Conservation (phyloP, 2,888 invertebrate species). For the Ectemnius cavifrons region DNA sequence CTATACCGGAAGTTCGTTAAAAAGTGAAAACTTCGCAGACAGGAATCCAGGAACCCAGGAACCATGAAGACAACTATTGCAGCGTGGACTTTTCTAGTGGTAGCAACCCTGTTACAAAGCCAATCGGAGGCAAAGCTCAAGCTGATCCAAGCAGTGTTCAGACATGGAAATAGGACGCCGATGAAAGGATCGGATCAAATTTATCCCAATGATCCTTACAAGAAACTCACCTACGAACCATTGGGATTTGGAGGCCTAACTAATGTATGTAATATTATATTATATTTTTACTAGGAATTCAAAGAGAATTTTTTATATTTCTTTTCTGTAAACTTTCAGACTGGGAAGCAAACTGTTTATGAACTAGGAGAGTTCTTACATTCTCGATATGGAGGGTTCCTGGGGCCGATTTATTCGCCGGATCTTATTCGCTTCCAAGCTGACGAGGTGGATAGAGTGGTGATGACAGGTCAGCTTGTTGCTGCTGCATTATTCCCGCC, state of each 20-base stretch:
- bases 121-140: constrained; percentile 27
- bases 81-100: no score
- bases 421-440: constrained; percentile 31
- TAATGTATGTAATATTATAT: constrained; percentile 25
- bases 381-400: constrained; percentile 26
- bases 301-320: neutral
- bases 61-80: no score
- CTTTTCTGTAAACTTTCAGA: constrained; percentile 10
- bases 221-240: constrained; percentile 33
- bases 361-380: constrained; percentile 35
- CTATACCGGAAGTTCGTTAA: no score
- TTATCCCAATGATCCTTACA: constrained; percentile 47
- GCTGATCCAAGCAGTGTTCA: constrained; percentile 42
- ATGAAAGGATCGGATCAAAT: neutral
- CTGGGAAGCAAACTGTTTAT: constrained; percentile 28
- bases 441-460: constrained; percentile 81
- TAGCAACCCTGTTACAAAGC: no score
- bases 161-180: constrained; percentile 51
- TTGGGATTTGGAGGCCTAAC: constrained; percentile 39
- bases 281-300: neutral
- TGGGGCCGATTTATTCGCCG: constrained; percentile 24
- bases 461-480: constrained; percentile 84
- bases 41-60: no score
- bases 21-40: no score
- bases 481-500: constrained; percentile 85